Evolutionary conservation across 2,113 vertebrate genomes (phyloP).

Genomic region (Sula dactylatra): DNA sequence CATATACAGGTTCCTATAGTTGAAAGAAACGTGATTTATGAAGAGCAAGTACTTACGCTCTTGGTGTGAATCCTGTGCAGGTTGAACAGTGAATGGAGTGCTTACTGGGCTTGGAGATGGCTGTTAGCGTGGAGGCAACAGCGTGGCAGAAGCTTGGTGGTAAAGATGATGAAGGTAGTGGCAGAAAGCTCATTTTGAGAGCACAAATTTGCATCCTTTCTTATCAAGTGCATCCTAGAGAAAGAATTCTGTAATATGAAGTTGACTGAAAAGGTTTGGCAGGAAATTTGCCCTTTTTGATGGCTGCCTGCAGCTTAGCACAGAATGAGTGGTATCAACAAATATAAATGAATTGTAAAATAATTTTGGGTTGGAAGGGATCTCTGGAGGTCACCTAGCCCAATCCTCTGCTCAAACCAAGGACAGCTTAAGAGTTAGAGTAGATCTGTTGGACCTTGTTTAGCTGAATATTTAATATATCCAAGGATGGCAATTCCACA

Average conservation of each 20-base stretch:
- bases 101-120: neutral
- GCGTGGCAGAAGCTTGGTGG: neutral
- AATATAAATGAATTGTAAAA: neutral
- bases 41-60: neutral
- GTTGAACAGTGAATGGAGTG: neutral
- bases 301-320: neutral
- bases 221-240: neutral
- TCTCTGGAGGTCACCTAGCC: neutral
- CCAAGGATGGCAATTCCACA: neutral
- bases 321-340: neutral
- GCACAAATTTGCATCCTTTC: neutral
- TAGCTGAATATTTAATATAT: neutral
- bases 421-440: neutral
- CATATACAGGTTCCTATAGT: neutral
- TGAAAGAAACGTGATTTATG: neutral
- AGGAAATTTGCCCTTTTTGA: neutral
- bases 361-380: neutral
- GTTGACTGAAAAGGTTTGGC: neutral
- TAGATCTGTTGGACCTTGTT: neutral
- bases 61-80: neutral
- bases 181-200: neutral
- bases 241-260: neutral
- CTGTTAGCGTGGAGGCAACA: neutral
- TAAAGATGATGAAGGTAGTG: neutral
- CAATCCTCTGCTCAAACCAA: neutral